A percentile compares a stretch with the other conserved stretches of the same genome.
Evolutionary conservation across 2,888 invertebrate species (phyloP).

Genomic region (Nephrotoma flavescens): DNA sequence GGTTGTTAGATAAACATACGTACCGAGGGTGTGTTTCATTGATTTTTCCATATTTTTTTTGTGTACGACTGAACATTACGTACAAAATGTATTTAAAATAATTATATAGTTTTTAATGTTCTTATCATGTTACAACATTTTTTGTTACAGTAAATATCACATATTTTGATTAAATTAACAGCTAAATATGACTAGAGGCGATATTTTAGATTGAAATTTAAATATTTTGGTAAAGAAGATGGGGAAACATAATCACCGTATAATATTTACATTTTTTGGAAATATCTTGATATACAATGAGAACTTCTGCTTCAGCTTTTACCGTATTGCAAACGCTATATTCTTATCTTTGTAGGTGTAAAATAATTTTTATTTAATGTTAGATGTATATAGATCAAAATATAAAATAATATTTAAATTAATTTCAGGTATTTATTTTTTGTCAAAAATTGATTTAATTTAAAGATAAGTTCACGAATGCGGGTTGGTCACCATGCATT

Average conservation of each 20-base stretch:
- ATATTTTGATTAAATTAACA: background rate
- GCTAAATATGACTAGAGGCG: background rate
- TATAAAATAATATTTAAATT: too few relatives aligned
- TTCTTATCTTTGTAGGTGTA: too few relatives aligned
- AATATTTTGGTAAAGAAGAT: background rate
- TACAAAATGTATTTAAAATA: background rate
- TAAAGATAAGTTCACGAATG: too few relatives aligned
- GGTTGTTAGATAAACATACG: background rate
- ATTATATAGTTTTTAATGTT: background rate
- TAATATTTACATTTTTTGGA: too few relatives aligned
- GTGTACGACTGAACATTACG: background rate
- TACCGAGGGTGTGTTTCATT: background rate
- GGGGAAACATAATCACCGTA: background rate
- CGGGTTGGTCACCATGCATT: too few relatives aligned
- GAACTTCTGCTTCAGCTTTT: too few relatives aligned
- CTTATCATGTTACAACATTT: background rate
- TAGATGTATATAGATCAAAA: too few relatives aligned
- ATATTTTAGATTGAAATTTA: background rate
- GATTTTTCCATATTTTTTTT: background rate
- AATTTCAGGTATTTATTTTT: too few relatives aligned
- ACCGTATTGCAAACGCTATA: too few relatives aligned
- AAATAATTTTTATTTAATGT: too few relatives aligned
- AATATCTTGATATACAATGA: too few relatives aligned
- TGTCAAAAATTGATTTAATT: too few relatives aligned
- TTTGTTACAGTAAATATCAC: background rate